A percentile compares a stretch with the other conserved stretches of the same genome.
phyloP scores from a whole-genome alignment of 1,140 invertebrate genomes.

The Trachelipus rathkii region DNA sequence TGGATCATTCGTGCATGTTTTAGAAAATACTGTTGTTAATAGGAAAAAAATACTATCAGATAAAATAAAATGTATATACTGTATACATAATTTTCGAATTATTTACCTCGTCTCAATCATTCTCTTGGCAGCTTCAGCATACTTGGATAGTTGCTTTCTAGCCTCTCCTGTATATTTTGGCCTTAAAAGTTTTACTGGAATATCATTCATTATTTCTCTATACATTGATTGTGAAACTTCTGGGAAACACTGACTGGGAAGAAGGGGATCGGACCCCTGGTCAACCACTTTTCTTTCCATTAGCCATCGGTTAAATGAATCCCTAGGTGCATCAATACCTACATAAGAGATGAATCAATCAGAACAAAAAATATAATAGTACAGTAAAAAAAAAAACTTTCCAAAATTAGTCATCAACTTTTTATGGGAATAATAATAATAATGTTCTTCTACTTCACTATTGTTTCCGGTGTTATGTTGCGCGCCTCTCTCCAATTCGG shows the following conservation, averaged over 20 bases:
- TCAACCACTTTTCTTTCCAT: constrained; percentile 93
- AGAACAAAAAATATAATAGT: too few relatives aligned
- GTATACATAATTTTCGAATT: too few relatives aligned
- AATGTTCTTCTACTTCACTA: too few relatives aligned
- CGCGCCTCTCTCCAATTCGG: too few relatives aligned
- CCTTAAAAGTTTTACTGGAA: constrained; percentile 89
- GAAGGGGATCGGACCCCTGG: constrained; percentile 67
- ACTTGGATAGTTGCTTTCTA: constrained; percentile 88
- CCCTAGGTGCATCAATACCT: constrained; percentile 88
- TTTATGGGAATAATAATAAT: too few relatives aligned
- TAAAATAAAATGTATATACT: too few relatives aligned
- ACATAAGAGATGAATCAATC: constrained; percentile 34
- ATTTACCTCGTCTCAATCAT: constrained; percentile 79
- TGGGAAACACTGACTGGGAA: constrained; percentile 84
- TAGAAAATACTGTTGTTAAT: too few relatives aligned
- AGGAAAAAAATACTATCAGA: too few relatives aligned
- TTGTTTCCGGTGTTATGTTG: too few relatives aligned
- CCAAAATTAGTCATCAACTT: too few relatives aligned
- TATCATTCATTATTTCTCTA: constrained; percentile 96
- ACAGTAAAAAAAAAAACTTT: too few relatives aligned
- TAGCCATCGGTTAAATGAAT: constrained; percentile 93
- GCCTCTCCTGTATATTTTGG: constrained; percentile 90
- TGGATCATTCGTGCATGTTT: too few relatives aligned
- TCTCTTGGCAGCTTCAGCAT: constrained; percentile 93
- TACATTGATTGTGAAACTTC: constrained; percentile 94